Conservation (phyloP, 2,888 invertebrate genomes). For the Stratiomys singularior region DNA sequence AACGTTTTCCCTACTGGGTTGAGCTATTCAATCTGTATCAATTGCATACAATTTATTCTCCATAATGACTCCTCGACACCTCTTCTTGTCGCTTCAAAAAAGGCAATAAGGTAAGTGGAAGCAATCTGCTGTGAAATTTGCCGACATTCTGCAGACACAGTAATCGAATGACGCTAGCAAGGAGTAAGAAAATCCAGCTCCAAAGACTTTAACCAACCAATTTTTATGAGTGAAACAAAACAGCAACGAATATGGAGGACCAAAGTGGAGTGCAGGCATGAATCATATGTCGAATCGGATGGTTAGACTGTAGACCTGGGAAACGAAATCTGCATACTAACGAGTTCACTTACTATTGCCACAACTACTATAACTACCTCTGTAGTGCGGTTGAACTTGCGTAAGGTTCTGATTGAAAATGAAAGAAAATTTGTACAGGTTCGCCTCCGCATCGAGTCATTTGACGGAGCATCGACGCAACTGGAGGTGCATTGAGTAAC, state of each 20-base stretch:
- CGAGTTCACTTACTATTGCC: too few species aligned
- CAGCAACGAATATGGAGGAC: not conserved
- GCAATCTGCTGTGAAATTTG: slow-evolving; percentile 12
- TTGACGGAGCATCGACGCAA: not conserved
- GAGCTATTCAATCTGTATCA: not conserved
- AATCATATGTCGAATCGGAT: not conserved
- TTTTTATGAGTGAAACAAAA: too few species aligned
- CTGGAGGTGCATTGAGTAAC: not conserved
- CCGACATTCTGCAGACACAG: not conserved
- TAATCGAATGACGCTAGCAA: not conserved
- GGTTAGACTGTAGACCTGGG: not conserved
- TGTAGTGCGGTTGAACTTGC: not conserved
- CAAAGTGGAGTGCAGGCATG: too few species aligned
- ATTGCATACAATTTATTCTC: not conserved
- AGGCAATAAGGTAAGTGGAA: not conserved
- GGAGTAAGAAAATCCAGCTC: slow-evolving; percentile 7
- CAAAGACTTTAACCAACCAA: not conserved
- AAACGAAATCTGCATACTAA: slow-evolving; percentile 1
- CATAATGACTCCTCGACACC: not conserved
- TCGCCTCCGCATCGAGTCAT: not conserved
- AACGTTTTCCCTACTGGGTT: not conserved
- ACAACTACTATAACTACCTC: not conserved
- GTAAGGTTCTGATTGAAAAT: slow-evolving; percentile 23
- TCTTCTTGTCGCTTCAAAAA: not conserved
- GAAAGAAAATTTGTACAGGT: not conserved